Evolutionary conservation across 1,140 invertebrate genomes (phyloP), one percentile per base, ranked within the genome.

Genomic region (Orchestia grillus): DNA sequence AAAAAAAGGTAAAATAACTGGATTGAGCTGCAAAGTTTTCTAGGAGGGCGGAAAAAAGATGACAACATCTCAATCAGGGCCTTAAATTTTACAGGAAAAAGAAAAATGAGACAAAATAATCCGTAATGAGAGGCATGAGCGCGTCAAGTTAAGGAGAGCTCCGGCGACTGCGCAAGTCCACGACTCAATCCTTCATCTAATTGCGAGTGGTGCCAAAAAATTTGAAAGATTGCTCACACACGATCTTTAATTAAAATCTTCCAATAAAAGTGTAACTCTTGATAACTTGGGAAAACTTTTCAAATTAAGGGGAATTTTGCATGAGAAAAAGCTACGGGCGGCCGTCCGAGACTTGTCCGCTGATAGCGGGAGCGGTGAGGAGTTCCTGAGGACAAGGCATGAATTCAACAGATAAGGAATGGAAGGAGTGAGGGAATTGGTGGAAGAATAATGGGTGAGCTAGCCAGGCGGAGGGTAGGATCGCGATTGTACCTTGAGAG

Each of bases 211-310:
- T 94, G 36, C 40, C 44, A 94, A 94, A 94, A 94, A 94, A 42
- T 90, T 44, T 19, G 36, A 94, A 94, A 94, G 92, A 94, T 94
- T 94, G 92, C 92, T 94, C 92, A 94, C 92, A 94, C 92, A 94
- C 92, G 92, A 94, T 94, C 92, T 94, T 94, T 94, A 94, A 94
- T 94, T 94, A 94, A 94, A 94, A 94, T 94, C 92, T 94, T 47
- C 92, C 92, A 94, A 94, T 94, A 94, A 94, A 94, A 94, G 92
- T 28, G 92, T 45, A 47, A 94, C 92, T 94, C 92, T 94, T 94
- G 92, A 94, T 94, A 94, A 94, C 41, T 94, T 94, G 92, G 41
- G 44, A 94, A 44, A 94, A 94, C 43, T 94, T 94, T 94, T 94
- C 92, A 94, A 94, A 94, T 94, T 94, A 94, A 45, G 92, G 41